Evolutionary conservation across 2,797 vertebrate genomes (phyloP), one percentile per base, ranked within the genome.

Genomic region (Triplophysa bombifrons): DNA sequence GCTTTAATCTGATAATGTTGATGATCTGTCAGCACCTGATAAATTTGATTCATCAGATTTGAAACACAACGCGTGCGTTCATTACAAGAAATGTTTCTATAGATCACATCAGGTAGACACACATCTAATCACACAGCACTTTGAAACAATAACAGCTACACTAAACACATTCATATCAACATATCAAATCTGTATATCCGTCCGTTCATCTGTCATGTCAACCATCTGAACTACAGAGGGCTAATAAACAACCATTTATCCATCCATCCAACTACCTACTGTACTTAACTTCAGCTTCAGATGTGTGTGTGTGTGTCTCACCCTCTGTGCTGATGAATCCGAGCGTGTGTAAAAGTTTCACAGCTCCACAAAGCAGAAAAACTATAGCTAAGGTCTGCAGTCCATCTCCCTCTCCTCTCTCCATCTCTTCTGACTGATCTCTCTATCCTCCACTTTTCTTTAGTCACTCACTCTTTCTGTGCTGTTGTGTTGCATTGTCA

Each of bases 251-350:
- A 41, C 8, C 38, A 9, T 41, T 8, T 8, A 41, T 30, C 30
- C 3, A 27, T 27, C 27, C 27, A 30, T 30, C 0, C 30, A 30
- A 30, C 30, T 30, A 30, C 3, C 30, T 30, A 4, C 30, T 30
- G 30, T 30, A 38, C 34, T 38, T 38, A 6, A 38, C 34, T 30
- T 30, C 27, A 30, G 3, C 27, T 30, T 30, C 27, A 4, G 27
- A 30, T 30, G 27, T 27, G 34, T 38, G 34, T 38, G 34, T 38
- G 34, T 38, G 34, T 9, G 34, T 38, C 34, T 93, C 91, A 93
- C 92, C 93, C 84, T 93, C 92, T 0, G 91, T 89, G 25, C 58
- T 82, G 87, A 93, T 92, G 87, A 93, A 89, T 88, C 92, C 93
- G 71, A 93, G 76, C 0, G 91, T 81, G 82, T 93, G 91, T 74